Evolutionary conservation across 2,113 vertebrate genomes (phyloP), one percentile per base, ranked within the genome.

Genomic region (Larimichthys crocea): DNA sequence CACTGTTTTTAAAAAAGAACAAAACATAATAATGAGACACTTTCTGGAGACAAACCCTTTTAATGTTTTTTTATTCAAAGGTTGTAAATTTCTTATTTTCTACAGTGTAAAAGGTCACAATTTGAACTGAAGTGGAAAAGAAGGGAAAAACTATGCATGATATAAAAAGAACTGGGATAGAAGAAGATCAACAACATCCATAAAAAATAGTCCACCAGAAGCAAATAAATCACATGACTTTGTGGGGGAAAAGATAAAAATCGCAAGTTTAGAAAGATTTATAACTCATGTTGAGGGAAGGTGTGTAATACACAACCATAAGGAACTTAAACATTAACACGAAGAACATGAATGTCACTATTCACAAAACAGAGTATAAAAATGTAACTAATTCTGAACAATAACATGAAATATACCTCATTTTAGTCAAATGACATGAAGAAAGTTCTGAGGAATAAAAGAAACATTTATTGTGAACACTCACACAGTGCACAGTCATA

Each of bases 21-120:
- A 31, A 31, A 31, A 31, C 17, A 63, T 2, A 76, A n/a, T 11
- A 55, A 29, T 3, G 3, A 64, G 12, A 59, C 63, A 3, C 3
- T 22, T 53, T 29, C 3, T 31, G 10, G 44, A 63, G 40, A 48
- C 12, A 40, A 29, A 74, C 67, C 40, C 10, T 83, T 90, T 81
- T 11, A 69, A 22, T n/a, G 11, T 86, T 89, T 90, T 40, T 92
- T 95, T 94, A 94, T 94, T 95, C 68, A 93, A 95, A 94, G 59
- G 79, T 85, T 91, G 88, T 85, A 90, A 77, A 88, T 84, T 76
- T 72, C 3, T 81, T 89, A 10, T 85, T 83, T 82, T 90, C 68
- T 93, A 95, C 93, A 92, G 92, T 95, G 93, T 92, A 94, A 94
- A 94, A 94, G 93, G 90, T 94, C 92, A 94, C 86, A 85, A 69